A percentile compares a stretch with the other conserved stretches of the same genome.
phyloP scores from a whole-genome alignment of 2,797 vertebrate species.

The Bradypodion pumilum region DNA sequence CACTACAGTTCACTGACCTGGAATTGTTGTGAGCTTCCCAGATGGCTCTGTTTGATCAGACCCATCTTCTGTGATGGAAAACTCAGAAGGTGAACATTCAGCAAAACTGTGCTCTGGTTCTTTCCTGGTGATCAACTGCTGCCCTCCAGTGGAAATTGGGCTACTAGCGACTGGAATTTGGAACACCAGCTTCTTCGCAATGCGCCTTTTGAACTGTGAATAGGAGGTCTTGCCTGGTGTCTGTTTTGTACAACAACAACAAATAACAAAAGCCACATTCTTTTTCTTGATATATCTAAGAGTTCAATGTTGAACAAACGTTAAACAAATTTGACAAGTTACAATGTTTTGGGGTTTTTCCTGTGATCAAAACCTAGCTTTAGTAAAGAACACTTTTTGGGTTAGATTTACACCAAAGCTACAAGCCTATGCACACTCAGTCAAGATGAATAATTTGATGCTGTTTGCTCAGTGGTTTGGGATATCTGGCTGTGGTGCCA shows the following conservation, averaged over 20 bases:
- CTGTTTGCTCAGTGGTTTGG: not conserved
- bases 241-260: not conserved
- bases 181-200: constrained; percentile 44
- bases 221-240: constrained; percentile 37
- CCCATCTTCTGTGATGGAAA: rapidly evolving
- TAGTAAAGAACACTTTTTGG: not conserved
- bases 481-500: too few relatives aligned
- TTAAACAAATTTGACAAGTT: not conserved
- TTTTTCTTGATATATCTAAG: not conserved
- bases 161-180: constrained; percentile 67
- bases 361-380: not conserved
- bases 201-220: constrained; percentile 69
- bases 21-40: constrained; percentile 26
- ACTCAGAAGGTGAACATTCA: rapidly evolving
- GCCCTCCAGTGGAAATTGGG: constrained; percentile 75
- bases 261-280: not conserved
- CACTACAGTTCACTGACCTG: constrained; percentile 14
- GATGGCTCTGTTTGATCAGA: not conserved
- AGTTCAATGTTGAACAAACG: not conserved
- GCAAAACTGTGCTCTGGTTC: rapidly evolving
- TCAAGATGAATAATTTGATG: not conserved
- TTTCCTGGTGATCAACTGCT: constrained; percentile 41
- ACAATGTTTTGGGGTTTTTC: not conserved
- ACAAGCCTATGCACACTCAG: not conserved
- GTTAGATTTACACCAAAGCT: not conserved